Evolutionary conservation across 1,140 invertebrate species (phyloP).

Genomic region (Drosophila nasuta): DNA sequence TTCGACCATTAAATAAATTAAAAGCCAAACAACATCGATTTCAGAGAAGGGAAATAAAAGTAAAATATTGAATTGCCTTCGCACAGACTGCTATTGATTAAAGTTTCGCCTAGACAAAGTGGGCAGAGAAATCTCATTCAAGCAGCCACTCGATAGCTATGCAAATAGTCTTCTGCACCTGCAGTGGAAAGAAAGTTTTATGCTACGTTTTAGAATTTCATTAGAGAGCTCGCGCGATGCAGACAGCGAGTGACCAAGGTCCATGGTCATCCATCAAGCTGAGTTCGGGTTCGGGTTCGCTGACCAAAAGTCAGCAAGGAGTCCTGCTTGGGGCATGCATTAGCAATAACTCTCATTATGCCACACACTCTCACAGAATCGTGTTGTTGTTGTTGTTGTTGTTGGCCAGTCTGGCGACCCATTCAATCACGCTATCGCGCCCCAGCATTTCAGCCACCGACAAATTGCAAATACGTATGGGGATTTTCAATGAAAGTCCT

Average conservation of each 20-base stretch:
- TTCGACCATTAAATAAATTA: conserved; percentile 55
- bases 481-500: conserved; percentile 57
- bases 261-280: conserved; percentile 59
- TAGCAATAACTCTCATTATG: conserved; percentile 81
- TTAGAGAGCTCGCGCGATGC: conserved; percentile 42
- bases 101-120: conserved; percentile 62
- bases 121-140: conserved; percentile 35
- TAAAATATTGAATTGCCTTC: conserved; percentile 25
- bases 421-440: conserved; percentile 77
- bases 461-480: conserved; percentile 66
- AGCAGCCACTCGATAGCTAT: conserved; percentile 25
- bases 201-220: conserved; percentile 65
- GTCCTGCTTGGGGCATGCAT: conserved; percentile 47
- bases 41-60: conserved; percentile 15
- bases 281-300: not conserved
- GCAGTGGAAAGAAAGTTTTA: conserved; percentile 57
- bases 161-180: conserved; percentile 59
- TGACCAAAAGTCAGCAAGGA: conserved; percentile 35
- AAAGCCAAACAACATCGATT: conserved; percentile 52
- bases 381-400: too few relatives aligned
- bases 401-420: conserved; percentile 52
- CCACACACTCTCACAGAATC: conserved; percentile 27
- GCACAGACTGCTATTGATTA: conserved; percentile 35
- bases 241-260: conserved; percentile 9
- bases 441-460: conserved; percentile 54